phyloP scores from a whole-genome alignment of 2,113 vertebrate genomes.

The Sitta europaea region DNA sequence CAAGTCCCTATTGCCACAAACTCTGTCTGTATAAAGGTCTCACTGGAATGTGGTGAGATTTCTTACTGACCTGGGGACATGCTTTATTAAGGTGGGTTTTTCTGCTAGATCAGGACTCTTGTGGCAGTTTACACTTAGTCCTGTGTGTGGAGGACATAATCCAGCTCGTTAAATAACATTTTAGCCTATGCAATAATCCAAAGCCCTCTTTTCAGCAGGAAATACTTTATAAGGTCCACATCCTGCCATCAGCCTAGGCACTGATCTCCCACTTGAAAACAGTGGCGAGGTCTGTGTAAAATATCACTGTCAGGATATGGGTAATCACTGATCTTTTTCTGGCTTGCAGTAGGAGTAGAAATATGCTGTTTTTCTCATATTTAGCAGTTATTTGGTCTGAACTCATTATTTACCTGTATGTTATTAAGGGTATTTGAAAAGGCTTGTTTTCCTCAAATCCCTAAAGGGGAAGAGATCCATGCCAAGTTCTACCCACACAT shows the following conservation, averaged over 20 bases:
- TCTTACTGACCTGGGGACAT: neutral
- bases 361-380: conserved; percentile 59
- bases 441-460: conserved; percentile 46
- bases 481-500: conserved; percentile 58
- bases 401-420: conserved; percentile 58
- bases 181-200: neutral
- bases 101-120: neutral
- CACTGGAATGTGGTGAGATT: neutral
- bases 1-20: neutral
- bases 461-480: neutral
- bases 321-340: conserved; percentile 42
- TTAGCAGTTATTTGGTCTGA: conserved; percentile 45
- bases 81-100: neutral
- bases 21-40: neutral
- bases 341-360: conserved; percentile 28
- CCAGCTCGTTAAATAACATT: neutral
- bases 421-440: conserved; percentile 53
- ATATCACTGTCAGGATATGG: conserved; percentile 53
- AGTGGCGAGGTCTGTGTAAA: conserved; percentile 37
- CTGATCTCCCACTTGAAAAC: conserved; percentile 37
- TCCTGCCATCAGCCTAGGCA: conserved; percentile 31
- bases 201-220: conserved; percentile 32
- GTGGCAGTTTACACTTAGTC: neutral
- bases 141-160: neutral
- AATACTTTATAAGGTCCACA: conserved; percentile 43